These are phyloP conservation scores for Crocodylus rhombifer DNA, from an alignment of 2,797 vertebrate genomes.

Conservation along the genomic window DNA sequence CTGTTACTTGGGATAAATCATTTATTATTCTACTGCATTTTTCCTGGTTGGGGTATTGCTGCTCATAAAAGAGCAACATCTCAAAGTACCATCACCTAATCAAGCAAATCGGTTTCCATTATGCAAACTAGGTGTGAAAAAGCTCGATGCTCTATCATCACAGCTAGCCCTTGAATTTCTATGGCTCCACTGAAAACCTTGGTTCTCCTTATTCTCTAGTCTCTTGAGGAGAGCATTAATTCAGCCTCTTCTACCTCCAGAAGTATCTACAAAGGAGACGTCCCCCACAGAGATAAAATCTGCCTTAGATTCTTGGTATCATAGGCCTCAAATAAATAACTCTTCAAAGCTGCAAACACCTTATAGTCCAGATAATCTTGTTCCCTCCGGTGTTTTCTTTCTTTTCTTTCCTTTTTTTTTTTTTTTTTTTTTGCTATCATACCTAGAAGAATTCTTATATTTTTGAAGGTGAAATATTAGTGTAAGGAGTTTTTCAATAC, in stretches of 20 bases:
- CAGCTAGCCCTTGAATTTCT: too few relatives aligned
- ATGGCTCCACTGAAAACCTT: not conserved
- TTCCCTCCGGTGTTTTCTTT: not conserved
- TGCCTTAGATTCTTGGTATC: not conserved
- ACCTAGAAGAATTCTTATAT: not conserved
- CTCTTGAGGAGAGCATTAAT: not conserved
- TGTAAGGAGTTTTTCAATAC: not conserved
- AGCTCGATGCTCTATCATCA: not conserved
- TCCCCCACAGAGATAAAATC: not conserved
- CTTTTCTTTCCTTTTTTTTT: not conserved
- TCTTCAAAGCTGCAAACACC: not conserved
- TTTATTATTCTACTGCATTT: not conserved
- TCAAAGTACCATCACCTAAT: not conserved
- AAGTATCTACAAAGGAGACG: not conserved
- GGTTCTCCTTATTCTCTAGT: not conserved
- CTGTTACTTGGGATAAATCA: accelerated
- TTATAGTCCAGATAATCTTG: not conserved
- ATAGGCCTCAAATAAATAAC: not conserved
- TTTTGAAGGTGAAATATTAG: not conserved
- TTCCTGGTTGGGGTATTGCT: not conserved
- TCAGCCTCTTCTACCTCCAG: not conserved
- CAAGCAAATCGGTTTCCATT: not conserved
- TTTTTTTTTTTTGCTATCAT: not conserved
- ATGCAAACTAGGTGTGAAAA: not conserved
- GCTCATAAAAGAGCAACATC: not conserved